Evolutionary conservation across 2,888 invertebrate species (phyloP).

Genomic region (Orthosia gracilis): DNA sequence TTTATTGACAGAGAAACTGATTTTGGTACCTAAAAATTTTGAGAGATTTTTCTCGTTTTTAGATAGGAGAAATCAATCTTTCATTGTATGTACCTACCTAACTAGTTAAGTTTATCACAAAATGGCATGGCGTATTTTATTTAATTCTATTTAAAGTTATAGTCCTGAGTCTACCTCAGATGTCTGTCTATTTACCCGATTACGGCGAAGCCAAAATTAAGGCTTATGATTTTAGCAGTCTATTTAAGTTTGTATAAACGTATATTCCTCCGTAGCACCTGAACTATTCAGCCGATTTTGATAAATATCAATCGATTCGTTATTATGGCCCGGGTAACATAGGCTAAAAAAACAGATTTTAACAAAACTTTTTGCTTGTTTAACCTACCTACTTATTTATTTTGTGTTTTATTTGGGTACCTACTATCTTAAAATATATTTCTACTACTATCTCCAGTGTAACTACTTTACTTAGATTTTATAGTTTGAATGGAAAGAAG

Average conservation of each 20-base stretch:
- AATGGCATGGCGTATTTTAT: slow-evolving; percentile 6
- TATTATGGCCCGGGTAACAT: no score
- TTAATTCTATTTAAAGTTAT: neutral
- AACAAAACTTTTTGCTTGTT: neutral
- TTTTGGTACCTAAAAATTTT: neutral
- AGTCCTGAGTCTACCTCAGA: neutral
- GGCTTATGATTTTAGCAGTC: no score
- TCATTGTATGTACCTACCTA: slow-evolving; percentile 24
- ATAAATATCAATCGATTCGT: no score
- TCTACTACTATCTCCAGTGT: slow-evolving; percentile 24
- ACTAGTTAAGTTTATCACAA: neutral
- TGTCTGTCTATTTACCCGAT: slow-evolving; percentile 13
- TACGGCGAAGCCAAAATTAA: no score
- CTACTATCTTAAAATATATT: slow-evolving; percentile 6
- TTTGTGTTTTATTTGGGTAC: slow-evolving; percentile 4
- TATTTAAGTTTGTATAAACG: no score
- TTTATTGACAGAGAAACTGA: slow-evolving; percentile 41
- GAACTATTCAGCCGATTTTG: no score
- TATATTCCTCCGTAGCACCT: no score
- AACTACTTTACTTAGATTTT: slow-evolving; percentile 5
- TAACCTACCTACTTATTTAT: slow-evolving; percentile 11
- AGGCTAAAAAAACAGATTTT: no score
- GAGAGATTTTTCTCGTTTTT: neutral
- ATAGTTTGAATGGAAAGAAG: slow-evolving; percentile 21
- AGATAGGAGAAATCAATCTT: slow-evolving; percentile 23